Base-by-base conservation (phyloP, 2,113 vertebrate genomes). In the Aptenodytes patagonicus region DNA sequence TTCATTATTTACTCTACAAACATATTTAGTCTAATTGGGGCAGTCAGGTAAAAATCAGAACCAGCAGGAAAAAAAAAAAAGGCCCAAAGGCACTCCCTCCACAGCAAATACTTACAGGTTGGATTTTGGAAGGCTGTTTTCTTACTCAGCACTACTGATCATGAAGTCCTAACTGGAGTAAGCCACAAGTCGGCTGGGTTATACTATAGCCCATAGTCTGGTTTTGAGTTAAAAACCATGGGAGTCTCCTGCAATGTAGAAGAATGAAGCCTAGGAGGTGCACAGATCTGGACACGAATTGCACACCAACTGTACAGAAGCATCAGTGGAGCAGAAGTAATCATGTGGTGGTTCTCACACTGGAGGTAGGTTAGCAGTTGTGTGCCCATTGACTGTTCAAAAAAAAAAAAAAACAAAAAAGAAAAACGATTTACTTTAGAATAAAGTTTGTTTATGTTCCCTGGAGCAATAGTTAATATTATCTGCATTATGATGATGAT, bases 1-100 rank as follows among this genome's bases (percentile, higher is more conserved):
- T 80, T 69, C 73, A 46, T 32, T 87, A 85, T 95, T 95, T 95
- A 90, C 46, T 88, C 38, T 62, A 46, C 55, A 89, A 84, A 91
- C 17, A 28, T 46, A 65, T 82, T 92, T 72, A 70, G 17, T 69
- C 32, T 95, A 84, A 87, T 72, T 90, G 31, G 19, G 46, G 28
- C 40, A 52, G 44, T 44, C 24, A 55, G 69, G 61, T 82, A 83
- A 96, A 84, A 87, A 64, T 36, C 34, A 34, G 84, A 95, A 78
- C 38, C 42, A 73, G 28, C 24, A 83, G 80, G 15, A 28, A 65
- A n/a, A 32, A 62, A 34, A 65, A 46, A 81, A 10, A 4, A 68
- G 42, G 26, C 42, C 61, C 34, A 64, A 60, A 66, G 32, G 20
- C 38, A 54, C 31, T 46, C 14, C 58, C 31, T 73, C 24, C 28